A percentile compares a stretch with the other conserved stretches of the same genome.
Conservation (phyloP, 2,797 vertebrate species). For the Lagocephalus sceleratus region DNA sequence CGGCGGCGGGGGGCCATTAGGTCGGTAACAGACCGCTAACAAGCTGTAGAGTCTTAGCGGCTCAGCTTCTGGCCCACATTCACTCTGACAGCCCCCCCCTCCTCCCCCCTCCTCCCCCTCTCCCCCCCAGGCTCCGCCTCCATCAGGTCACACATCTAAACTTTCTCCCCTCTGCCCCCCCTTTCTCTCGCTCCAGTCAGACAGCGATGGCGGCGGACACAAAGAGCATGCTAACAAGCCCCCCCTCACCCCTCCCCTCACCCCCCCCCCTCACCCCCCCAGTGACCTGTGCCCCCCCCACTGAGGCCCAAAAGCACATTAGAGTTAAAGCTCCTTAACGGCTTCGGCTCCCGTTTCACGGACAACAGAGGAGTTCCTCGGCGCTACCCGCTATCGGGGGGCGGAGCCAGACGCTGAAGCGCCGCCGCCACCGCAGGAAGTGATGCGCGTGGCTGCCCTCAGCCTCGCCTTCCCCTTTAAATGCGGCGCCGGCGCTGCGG, state of each 20-base stretch:
- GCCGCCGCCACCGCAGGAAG: too few species aligned
- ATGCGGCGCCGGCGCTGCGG: constrained; percentile 30
- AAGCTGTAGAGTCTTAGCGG: constrained; percentile 79
- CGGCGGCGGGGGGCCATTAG: constrained; percentile 79
- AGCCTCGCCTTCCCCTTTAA: constrained; percentile 38
- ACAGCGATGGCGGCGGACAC: constrained; percentile 56
- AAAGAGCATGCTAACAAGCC: constrained; percentile 67
- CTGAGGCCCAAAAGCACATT: constrained; percentile 66
- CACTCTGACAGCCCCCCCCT: constrained; percentile 28
- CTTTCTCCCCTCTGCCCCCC: not conserved
- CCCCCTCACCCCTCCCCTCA: constrained; percentile 28
- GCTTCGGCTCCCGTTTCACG: constrained; percentile 44
- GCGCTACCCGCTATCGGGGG: too few species aligned
- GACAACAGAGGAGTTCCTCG: too few species aligned
- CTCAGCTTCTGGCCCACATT: constrained; percentile 77
- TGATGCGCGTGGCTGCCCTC: too few species aligned
- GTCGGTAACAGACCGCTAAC: constrained; percentile 81
- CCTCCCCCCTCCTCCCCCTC: constrained; percentile 12
- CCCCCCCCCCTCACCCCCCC: constrained; percentile 28
- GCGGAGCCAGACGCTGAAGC: too few species aligned
- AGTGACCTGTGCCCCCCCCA: constrained; percentile 59
- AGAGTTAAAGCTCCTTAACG: constrained; percentile 73
- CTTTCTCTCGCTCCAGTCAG: constrained; percentile 28
- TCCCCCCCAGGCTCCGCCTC: constrained; percentile 7
- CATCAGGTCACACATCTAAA: not conserved